phyloP scores from a whole-genome alignment of 2,888 invertebrate species.

The Osmoderma eremita region DNA sequence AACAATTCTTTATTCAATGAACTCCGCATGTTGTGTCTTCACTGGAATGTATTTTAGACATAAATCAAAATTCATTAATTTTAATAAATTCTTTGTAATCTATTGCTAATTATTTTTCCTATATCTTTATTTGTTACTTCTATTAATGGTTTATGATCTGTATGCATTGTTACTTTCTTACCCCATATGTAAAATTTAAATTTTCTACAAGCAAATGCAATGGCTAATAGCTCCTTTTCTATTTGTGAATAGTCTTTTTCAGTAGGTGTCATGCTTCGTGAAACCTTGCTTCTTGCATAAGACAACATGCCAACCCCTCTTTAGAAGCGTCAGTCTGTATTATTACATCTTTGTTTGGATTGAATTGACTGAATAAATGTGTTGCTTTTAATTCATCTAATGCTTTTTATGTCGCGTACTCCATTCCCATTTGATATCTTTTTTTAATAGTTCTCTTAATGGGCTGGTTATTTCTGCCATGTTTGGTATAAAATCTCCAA shows the following conservation, averaged over 20 bases:
- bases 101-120: no score
- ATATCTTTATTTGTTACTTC: background rate
- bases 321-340: no score
- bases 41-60: no score
- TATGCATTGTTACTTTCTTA: background rate
- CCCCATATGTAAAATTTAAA: slow-evolving; percentile 8
- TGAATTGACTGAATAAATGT: no score
- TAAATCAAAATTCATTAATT: no score
- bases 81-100: no score
- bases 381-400: slow-evolving; percentile 13
- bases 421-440: slow-evolving; percentile 44
- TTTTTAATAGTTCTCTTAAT: slow-evolving; percentile 45
- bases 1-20: no score
- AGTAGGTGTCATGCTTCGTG: background rate
- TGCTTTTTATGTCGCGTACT: background rate
- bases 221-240: background rate
- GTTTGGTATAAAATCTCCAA: slow-evolving; percentile 46
- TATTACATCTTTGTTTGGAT: no score
- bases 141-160: slow-evolving; percentile 1
- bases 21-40: no score
- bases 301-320: no score
- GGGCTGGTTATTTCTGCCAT: slow-evolving; percentile 43
- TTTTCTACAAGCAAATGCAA: background rate
- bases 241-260: background rate
- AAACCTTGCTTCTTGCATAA: background rate